Evolutionary conservation across 2,113 vertebrate genomes (phyloP).

Genomic region (Pituophis catenifer): DNA sequence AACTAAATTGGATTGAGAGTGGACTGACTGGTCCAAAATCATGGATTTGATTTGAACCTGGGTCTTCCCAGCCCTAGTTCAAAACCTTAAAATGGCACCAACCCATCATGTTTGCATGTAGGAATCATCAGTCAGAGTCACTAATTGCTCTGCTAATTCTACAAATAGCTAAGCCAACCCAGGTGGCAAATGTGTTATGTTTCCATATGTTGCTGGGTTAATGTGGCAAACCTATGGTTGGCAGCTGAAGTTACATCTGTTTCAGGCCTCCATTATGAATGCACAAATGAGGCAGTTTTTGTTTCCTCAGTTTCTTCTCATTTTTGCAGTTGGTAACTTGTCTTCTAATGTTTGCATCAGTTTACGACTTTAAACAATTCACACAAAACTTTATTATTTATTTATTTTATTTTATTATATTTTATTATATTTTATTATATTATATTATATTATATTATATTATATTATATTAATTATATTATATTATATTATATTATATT

Average conservation of each 20-base stretch:
- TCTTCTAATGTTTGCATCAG: background rate
- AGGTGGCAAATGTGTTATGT: background rate
- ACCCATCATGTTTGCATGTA: background rate
- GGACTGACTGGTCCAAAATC: background rate
- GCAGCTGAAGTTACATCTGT: background rate
- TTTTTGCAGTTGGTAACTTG: background rate
- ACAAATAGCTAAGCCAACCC: background rate
- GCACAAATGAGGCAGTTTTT: background rate
- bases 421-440: too few relatives aligned
- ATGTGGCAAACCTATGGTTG: background rate
- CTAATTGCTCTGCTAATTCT: background rate
- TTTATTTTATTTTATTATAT: too few relatives aligned
- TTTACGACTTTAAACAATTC: background rate
- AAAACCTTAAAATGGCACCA: background rate
- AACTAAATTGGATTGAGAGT: background rate
- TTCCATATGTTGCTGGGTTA: background rate
- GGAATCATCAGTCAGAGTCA: background rate
- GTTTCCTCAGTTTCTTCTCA: background rate
- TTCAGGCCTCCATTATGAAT: background rate
- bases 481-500: too few relatives aligned
- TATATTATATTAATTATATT: too few relatives aligned
- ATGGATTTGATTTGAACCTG: background rate
- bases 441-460: too few relatives aligned
- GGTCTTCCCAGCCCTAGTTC: background rate
- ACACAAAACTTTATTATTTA: background rate